Evolutionary conservation across 37 sponge, comb jelly and placozoan species (phyloP).

Genomic region (Dysidea cf. avara): DNA sequence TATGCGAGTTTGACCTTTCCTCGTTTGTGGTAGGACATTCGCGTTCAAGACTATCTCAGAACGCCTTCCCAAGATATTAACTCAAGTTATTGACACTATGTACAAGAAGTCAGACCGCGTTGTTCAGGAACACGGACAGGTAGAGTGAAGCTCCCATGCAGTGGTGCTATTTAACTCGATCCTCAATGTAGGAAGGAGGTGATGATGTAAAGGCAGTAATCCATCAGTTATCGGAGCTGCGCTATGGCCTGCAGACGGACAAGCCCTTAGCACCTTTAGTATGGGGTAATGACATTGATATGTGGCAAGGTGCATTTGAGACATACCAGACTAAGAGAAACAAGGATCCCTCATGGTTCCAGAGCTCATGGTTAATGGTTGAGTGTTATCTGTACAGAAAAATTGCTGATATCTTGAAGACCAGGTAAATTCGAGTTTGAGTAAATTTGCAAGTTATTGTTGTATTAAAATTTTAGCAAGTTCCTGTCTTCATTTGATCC

Average conservation of each 20-base stretch:
- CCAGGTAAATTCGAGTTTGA: slow-evolving; percentile 18
- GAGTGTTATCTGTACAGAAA: slow-evolving; percentile 98
- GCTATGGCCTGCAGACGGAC: slow-evolving; percentile 86
- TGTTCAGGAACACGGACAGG: slow-evolving; percentile 34
- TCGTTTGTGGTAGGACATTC: slow-evolving; percentile 78
- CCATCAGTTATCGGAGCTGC: slow-evolving; percentile 74
- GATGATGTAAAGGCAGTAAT: slow-evolving; percentile 76
- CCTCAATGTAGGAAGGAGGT: slow-evolving; percentile 53
- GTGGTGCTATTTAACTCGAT: background rate
- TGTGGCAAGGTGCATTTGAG: slow-evolving; percentile 69
- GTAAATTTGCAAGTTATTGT: too few species aligned
- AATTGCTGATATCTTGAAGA: slow-evolving; percentile 53
- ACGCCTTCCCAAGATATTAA: slow-evolving; percentile 85
- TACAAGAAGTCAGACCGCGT: slow-evolving; percentile 30
- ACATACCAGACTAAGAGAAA: slow-evolving; percentile 29
- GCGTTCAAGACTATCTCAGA: slow-evolving; percentile 86
- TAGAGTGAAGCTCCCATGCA: slow-evolving; percentile 5
- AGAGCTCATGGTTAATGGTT: slow-evolving; percentile 90
- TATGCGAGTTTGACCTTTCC: background rate
- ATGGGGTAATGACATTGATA: slow-evolving; percentile 55
- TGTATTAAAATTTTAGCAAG: too few species aligned
- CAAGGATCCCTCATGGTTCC: slow-evolving; percentile 76
- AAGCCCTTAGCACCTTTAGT: slow-evolving; percentile 59
- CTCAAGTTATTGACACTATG: slow-evolving; percentile 84
- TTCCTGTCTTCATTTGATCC: slow-evolving; percentile 66